Percentiles rank a stretch among this genome's conserved stretches.
Evolutionary conservation across 2,797 vertebrate species (phyloP).

Genomic region (Ciconia nigra): DNA sequence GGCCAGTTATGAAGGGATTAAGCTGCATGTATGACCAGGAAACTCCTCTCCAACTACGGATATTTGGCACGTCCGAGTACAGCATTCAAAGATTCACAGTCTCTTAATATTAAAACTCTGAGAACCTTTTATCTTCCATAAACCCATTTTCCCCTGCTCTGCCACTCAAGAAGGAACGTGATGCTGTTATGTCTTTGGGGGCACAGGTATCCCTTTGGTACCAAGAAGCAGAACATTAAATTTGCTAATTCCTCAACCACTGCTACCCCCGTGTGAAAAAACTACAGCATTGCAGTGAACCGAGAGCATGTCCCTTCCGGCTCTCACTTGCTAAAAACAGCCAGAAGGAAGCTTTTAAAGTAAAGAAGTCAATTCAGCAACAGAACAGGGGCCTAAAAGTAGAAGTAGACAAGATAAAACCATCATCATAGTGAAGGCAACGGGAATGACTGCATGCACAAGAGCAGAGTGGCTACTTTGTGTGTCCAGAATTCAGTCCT

Average conservation of each 20-base stretch:
- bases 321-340: not conserved
- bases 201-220: too few species aligned
- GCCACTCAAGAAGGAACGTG: not conserved
- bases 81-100: not conserved
- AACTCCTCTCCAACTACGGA: not conserved
- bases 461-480: not conserved
- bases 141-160: not conserved
- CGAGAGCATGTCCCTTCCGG: not conserved
- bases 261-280: not conserved
- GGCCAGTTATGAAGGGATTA: not conserved
- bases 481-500: not conserved
- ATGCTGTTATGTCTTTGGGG: not conserved
- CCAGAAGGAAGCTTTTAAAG: not conserved
- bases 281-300: not conserved
- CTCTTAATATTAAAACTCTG: not conserved
- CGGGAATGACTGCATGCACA: fast-evolving
- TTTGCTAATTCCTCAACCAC: not conserved
- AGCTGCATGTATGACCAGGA: not conserved
- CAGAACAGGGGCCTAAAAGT: not conserved
- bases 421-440: not conserved
- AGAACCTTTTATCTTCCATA: not conserved
- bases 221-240: not conserved
- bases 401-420: not conserved
- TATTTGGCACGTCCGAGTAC: not conserved
- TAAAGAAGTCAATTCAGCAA: not conserved